Base-by-base conservation (phyloP, 2,797 vertebrate genomes). In the Brachyrhaphis roseni region DNA sequence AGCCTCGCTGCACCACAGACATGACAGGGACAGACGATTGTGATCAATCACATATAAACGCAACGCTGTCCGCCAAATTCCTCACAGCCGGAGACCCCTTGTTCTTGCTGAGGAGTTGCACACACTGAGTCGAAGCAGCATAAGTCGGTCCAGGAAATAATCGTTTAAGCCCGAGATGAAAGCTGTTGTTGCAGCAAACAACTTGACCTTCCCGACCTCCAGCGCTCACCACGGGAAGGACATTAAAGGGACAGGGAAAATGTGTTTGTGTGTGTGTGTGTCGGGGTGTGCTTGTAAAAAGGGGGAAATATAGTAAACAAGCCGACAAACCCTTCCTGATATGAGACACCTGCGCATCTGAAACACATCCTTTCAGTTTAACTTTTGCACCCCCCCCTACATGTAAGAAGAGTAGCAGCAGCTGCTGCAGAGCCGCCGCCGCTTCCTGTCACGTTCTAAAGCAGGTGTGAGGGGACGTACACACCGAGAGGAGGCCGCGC, bases 141-240 rank as follows among this genome's bases (percentile, higher is more conserved):
- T 36, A 72, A 74, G 49, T 75, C 46, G 62, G 57, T 49, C 74
- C 74, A 74, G 62, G 72, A 88, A 85, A 86, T 82, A 20, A 85
- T 81, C 64, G 71, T 74, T 62, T 20, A 31, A 80, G 82, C 81
- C 84, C 74, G 57, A 81, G 78, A 90, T 92, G 86, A 93, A 91
- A 91, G 82, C 77, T 41, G 46, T 68, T 79, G 45, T 51, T 83
- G 76, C 70, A 76, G 81, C 74, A 77, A 77, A 78, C 81, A 78
- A 78, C 81, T 85, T 87, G 82, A 90, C 84, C 89, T 5, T 15
- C 64, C 84, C 72, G 72, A 90, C 88, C 83, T 83, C 45, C 76
- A 87, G 79, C 77, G 85, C 85, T 89, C 82, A 81, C 73, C 78
- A 78, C 81, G 76, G 72, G 79, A 82, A 72, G 74, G 80, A 72